These are phyloP conservation scores for Zelleria hepariella DNA, from an alignment of 2,888 invertebrate species.

Conservation along the genomic window DNA sequence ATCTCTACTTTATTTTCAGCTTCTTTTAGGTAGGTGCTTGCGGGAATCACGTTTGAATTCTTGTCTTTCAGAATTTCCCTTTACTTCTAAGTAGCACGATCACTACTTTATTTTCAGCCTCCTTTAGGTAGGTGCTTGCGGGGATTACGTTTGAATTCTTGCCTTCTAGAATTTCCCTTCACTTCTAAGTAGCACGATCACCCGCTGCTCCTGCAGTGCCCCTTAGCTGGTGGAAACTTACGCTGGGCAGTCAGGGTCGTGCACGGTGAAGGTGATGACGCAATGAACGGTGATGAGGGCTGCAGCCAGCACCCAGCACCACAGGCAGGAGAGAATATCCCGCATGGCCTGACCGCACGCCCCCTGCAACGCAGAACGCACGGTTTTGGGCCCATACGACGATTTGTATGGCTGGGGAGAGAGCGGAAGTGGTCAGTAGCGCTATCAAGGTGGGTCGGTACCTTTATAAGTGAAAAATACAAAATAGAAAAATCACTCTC, in stretches of 20 bases:
- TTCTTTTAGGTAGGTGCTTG: too few species aligned
- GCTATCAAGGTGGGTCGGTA: too few species aligned
- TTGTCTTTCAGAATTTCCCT: too few species aligned
- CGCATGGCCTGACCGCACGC: constrained; percentile 62
- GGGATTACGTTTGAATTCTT: too few species aligned
- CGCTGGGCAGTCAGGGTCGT: constrained; percentile 86
- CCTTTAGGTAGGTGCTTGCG: too few species aligned
- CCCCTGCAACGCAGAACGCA: constrained; percentile 30
- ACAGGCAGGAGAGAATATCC: constrained; percentile 62
- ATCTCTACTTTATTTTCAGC: too few species aligned
- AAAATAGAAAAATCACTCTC: too few species aligned
- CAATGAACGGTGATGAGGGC: constrained; percentile 76
- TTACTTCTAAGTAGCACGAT: too few species aligned
- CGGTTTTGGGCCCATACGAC: neutral
- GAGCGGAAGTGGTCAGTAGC: neutral
- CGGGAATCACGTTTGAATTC: too few species aligned
- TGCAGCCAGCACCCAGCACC: constrained; percentile 78
- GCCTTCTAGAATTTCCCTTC: too few species aligned
- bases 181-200: neutral
- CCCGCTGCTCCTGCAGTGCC: neutral
- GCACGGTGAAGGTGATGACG: constrained; percentile 78
- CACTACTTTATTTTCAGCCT: too few species aligned
- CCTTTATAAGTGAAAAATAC: too few species aligned
- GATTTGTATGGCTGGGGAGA: neutral
- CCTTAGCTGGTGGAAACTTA: constrained; percentile 49